Evolutionary conservation across 2,888 invertebrate species (phyloP), one percentile per base, ranked within the genome.

Genomic region (Bombyx huttoni): DNA sequence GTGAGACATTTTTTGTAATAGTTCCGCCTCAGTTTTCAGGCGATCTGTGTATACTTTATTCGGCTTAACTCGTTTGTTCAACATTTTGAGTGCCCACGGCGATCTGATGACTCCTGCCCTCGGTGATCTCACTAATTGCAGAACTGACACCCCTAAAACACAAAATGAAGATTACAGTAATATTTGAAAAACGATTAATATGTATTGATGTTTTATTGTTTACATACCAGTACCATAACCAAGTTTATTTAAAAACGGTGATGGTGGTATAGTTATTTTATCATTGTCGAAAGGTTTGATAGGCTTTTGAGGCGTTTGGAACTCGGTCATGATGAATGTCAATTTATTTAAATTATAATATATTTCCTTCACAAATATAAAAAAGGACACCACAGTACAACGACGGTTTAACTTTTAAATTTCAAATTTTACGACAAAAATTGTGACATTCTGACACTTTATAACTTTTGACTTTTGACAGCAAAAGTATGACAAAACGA

Each of bases 1-100:
- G 78, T 96, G 96, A 1, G 91, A 90, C 61, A 96, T 90, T 46
- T 72, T 81, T 68, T 89, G 78, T 13, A 96, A 81, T 49, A 96
- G 86, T 14, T 92, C 89, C 0, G 95, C 96, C 76, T 96, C 96
- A 0, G 89, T 84, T 55, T 90, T 81, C 47, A 96, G 81, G 0
- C 95, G 89, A 14, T 90, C 82, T 3, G 89, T 85, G 58, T 82
- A 84, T 0, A 82, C 79, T 60, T 66, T 70, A 55, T 73, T 74
- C 0, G 88, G 88, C 60, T 87, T 88, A 13, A 85, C 82, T 3
- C 77, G 76, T 50, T 85, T 89, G 59, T 90, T 91, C 1, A 95
- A 71, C 77, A 94, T 93, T 70, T 96, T 96, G 0, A 96, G 85
- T 0, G 96, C 96, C 96, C 96, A 96, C 0, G 96, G 96, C 0